Base-by-base conservation (phyloP, 2,113 vertebrate genomes). In the Rhabdornis inornatus region DNA sequence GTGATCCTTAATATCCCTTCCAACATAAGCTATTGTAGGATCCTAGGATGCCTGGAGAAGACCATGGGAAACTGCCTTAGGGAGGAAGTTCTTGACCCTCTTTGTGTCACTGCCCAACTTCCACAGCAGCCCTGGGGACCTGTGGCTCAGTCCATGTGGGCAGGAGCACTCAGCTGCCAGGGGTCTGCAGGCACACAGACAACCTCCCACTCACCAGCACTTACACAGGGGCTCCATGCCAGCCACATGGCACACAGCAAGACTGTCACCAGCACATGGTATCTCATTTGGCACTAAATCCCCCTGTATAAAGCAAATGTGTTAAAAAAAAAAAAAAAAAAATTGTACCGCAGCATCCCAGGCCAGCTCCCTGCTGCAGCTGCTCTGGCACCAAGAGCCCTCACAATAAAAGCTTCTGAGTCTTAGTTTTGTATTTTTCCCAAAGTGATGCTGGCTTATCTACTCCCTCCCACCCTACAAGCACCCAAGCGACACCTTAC, bases 191-290 rank as follows among this genome's bases (percentile, higher is more conserved):
- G 35, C 82, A 57, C 27, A 14, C 13, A 40, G 39, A 53, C 31
- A 23, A 18, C 39, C 49, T 76, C 77, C 57, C 35, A 71, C n/a
- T 42, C 75, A 3, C 2, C 5, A 52, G 23, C 56, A 35, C 50
- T 24, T 27, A 18, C 1, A 66, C 30, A 15, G 0, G 24, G 59
- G 55, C n/a, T 77, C 69, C 0, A 0, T 7, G 68, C 19, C 63
- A 72, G 61, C 25, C 3, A 6, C 42, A 35, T 0, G 22, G 22
- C 59, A 66, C 50, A 25, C 65, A 63, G 39, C 1, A 47, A 53
- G 78, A 31, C 0, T 20, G 35, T 23, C 82, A 63, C 82, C 44
- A 66, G 33, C 31, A 53, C 57, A 35, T 2, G 1, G 30, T 8
- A 30, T 27, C 44, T 68, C 57, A 11, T 44, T n/a, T 39, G 78